phyloP scores from a whole-genome alignment of 2,888 invertebrate genomes.

The Papilio protenor region DNA sequence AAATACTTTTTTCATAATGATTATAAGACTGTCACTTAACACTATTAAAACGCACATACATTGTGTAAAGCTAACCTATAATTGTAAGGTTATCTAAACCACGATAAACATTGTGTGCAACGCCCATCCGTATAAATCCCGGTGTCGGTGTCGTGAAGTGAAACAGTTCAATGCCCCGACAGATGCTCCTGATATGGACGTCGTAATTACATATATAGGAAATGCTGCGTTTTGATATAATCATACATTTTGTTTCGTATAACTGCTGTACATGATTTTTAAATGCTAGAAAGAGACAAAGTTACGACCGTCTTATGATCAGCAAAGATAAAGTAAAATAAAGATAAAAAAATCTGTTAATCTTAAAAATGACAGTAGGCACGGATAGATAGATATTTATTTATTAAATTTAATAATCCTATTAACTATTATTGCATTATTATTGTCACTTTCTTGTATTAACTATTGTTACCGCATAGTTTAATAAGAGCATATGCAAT shows the following conservation, averaged over 20 bases:
- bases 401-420: no score
- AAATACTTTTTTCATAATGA: neutral
- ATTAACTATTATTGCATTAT: no score
- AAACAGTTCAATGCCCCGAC: conserved; percentile 25
- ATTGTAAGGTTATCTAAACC: conserved; percentile 6
- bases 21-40: conserved; percentile 8
- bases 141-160: conserved; percentile 2
- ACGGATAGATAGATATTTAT: no score
- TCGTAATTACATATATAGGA: conserved; percentile 15
- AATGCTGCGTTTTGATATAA: neutral
- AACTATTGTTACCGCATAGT: neutral
- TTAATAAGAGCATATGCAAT: neutral
- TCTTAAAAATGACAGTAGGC: neutral
- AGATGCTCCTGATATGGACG: conserved; percentile 10
- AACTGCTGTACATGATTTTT: neutral
- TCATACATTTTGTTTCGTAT: conserved; percentile 10
- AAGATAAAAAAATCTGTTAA: neutral
- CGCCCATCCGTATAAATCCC: conserved; percentile 13
- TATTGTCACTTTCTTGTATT: neutral
- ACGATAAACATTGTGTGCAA: conserved; percentile 14
- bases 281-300: conserved; percentile 2
- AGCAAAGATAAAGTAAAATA: neutral
- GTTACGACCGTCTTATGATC: neutral
- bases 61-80: conserved; percentile 13
- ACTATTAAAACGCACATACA: neutral